Base-by-base conservation (phyloP, 2,113 vertebrate species). In the Oxyruncus cristatus region DNA sequence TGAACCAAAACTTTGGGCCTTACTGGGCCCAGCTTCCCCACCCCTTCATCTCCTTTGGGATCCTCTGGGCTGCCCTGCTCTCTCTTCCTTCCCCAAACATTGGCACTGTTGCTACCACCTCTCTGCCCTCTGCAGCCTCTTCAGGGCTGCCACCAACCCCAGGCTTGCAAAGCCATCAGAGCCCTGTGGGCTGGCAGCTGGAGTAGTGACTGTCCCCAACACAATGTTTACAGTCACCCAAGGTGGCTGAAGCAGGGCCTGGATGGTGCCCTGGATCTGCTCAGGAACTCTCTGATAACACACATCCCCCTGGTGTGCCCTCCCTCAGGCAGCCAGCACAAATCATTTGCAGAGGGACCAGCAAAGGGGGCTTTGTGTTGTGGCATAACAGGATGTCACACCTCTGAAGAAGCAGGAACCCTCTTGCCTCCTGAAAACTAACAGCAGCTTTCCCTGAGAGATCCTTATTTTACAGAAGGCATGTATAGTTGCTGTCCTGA, bases 401-500 rank as follows among this genome's bases (percentile, higher is more conserved):
- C 18, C 50, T 70, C 73, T 72, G 70, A 62, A 87, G 73, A 76
- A 72, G 75, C 49, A 88, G 84, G 68, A 87, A 14, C 44, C 52
- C 85, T 85, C 35, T 58, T 71, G 47, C 73, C 76, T 87, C 37
- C 72, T 62, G 81, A 96, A 92, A 94, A 76, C 91, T 65, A 92
- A 52, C 56, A 88, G 86, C 59, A 68, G 53, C 95, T 94, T 97
- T 94, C 76, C 89, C 92, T 52, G 79, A 73, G 89, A 94, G 82
- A 56, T 46, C 91, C 0, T 1, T 87, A 89, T 95, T 95, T 95
- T 93, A 85, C 76, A 91, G 91, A 79, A 96, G 95, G 79, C 85
- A 92, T 44, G 70, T 86, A 93, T 94, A 74, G 87, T 74, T 85
- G 70, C 95, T 89, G 90, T 95, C 92, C 94, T 96, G 94, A 96